phyloP scores from a whole-genome alignment of 2,113 vertebrate species.

The Fulmarus glacialis region DNA sequence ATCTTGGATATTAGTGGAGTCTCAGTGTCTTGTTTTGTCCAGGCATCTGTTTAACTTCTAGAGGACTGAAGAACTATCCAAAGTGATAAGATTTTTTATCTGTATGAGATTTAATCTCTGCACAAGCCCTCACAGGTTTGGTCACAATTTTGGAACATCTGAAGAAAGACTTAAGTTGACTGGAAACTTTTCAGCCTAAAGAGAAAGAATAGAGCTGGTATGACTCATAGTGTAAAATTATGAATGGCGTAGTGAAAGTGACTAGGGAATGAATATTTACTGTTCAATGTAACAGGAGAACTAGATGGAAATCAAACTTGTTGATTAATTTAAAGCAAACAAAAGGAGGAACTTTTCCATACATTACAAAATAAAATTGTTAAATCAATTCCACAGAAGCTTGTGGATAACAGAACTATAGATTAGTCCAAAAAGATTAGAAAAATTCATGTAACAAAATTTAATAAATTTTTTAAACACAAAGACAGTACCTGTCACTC shows the following conservation, averaged over 20 bases:
- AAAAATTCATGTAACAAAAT: background rate
- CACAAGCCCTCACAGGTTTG: background rate
- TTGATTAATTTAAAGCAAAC: background rate
- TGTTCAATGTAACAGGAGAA: background rate
- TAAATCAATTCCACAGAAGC: background rate
- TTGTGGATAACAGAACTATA: background rate
- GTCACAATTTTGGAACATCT: background rate
- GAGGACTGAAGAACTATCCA: background rate
- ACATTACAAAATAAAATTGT: background rate
- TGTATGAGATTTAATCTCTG: background rate
- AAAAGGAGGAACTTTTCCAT: background rate
- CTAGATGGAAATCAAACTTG: background rate
- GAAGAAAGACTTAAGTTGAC: background rate
- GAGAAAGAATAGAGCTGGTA: background rate
- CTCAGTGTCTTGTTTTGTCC: background rate
- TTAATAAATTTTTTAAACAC: background rate
- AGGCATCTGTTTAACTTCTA: background rate
- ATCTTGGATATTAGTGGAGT: background rate
- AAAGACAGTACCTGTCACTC: background rate
- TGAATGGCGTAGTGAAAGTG: background rate
- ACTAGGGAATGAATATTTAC: background rate
- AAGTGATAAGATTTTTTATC: background rate
- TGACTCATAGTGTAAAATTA: background rate
- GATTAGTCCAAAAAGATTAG: background rate
- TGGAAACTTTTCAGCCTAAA: background rate